A percentile compares a stretch with the other conserved stretches of the same genome.
Evolutionary conservation across 2,113 vertebrate species (phyloP).

Genomic region (Pholis gunnellus): DNA sequence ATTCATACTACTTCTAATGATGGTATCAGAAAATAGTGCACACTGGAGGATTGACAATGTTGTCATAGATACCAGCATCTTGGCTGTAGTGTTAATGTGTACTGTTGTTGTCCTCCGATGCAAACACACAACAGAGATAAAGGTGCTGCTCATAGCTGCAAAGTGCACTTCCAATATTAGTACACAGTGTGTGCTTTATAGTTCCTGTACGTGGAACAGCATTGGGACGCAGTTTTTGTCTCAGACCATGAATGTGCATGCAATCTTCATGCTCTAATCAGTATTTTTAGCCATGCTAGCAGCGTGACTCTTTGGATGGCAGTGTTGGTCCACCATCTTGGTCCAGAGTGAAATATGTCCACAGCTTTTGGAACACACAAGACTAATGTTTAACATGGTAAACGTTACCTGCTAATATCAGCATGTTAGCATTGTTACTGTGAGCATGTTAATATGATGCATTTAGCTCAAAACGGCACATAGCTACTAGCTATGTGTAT

Average conservation of each 20-base stretch:
- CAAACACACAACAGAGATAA: too few species aligned
- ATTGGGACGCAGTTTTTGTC: too few species aligned
- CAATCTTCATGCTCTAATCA: too few species aligned
- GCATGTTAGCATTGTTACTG: background rate
- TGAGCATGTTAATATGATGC: background rate
- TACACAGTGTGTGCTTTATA: background rate
- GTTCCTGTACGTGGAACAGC: background rate
- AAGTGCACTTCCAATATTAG: background rate
- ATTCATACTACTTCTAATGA: too few species aligned
- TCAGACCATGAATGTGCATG: too few species aligned
- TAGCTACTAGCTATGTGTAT: background rate
- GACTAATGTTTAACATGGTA: background rate
- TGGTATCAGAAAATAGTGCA: background rate
- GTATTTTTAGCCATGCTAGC: too few species aligned
- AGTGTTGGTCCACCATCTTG: background rate
- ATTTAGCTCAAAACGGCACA: background rate
- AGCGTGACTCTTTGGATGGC: too few species aligned
- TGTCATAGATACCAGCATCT: too few species aligned
- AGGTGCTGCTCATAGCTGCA: too few species aligned
- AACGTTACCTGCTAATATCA: background rate
- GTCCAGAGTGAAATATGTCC: background rate
- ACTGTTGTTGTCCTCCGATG: too few species aligned
- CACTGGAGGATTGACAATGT: background rate
- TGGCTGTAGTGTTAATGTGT: too few species aligned
- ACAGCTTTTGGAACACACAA: background rate